Evolutionary conservation across 2,888 invertebrate species (phyloP), one percentile per base, ranked within the genome.

Genomic region (Caenorhabditis plicata): DNA sequence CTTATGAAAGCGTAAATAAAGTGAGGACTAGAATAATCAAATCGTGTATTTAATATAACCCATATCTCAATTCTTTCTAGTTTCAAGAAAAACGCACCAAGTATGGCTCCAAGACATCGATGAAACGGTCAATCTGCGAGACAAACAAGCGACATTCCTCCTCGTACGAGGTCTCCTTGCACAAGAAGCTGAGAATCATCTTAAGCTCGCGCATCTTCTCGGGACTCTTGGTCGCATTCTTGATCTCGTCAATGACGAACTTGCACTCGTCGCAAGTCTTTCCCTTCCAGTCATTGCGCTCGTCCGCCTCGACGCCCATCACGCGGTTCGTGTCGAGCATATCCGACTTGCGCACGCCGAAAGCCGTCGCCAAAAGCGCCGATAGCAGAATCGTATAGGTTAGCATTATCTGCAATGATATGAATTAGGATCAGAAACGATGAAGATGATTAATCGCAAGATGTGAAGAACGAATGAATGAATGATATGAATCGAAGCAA

Each of bases 81-180:
- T 22, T 17, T 23, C 13, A 22, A 11, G n/a, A 11, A 26, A 44
- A 41, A 63, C 68, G 48, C 25, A 78, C 78, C 56, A 79, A 60
- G 47, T 64, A 78, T 36, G 79, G 79, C 35, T 71, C 56, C 36
- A 79, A 69, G 35, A 64, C 61, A 15, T 71, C 56, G 52, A 79
- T 62, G 68, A 79, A 64, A 33, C 61, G 55, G 55, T 78, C 77
- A 32, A 79, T 43, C 22, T 73, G 71, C 43, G 51, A 52, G 51
- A 77, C 77, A 56, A 79, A 69, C 35, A 75, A 47, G 25, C 62
- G 56, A 61, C 77, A 77, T 54, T 78, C 77, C 9, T 71, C 68
- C n/a, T 56, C 61, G 46, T 77, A 75, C 4, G 62, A 56, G 27
- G 74, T 73, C 45, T 70, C 69, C 43, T 67, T 64, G 62, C 76